Evolutionary conservation across 2,113 vertebrate genomes (phyloP).

Genomic region (Sturnus vulgaris): DNA sequence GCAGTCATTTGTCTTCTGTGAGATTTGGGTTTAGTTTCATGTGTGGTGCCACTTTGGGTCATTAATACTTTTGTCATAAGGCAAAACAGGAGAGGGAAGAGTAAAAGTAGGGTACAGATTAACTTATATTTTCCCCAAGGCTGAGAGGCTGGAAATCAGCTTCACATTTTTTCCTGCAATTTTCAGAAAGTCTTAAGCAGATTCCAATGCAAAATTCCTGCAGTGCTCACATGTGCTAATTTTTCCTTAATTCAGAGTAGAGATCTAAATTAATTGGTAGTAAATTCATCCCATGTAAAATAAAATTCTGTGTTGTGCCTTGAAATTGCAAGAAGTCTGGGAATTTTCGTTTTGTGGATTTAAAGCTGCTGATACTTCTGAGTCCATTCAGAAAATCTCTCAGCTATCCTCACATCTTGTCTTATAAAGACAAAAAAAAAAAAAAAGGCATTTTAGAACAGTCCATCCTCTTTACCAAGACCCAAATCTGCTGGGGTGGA

Average conservation of each 20-base stretch:
- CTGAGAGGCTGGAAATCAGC: background rate
- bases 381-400: background rate
- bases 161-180: background rate
- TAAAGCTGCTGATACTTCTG: background rate
- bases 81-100: background rate
- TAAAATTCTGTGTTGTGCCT: background rate
- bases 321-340: background rate
- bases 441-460: background rate
- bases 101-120: background rate
- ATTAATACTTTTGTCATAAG: background rate
- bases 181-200: background rate
- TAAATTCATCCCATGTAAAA: background rate
- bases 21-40: background rate
- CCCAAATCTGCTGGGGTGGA: background rate
- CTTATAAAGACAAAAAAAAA: accelerated
- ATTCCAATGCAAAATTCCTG: background rate
- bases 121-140: background rate
- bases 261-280: background rate
- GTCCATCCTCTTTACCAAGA: background rate
- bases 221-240: background rate
- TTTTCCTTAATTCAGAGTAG: background rate
- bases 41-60: background rate
- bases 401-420: background rate
- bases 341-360: background rate
- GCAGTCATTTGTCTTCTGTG: background rate